These are phyloP conservation scores for Aurelia aurita complex sp. Pacific DNA, from an alignment of 30 jellyfish, hydroid and myxozoan genomes.

Conservation along the genomic window DNA sequence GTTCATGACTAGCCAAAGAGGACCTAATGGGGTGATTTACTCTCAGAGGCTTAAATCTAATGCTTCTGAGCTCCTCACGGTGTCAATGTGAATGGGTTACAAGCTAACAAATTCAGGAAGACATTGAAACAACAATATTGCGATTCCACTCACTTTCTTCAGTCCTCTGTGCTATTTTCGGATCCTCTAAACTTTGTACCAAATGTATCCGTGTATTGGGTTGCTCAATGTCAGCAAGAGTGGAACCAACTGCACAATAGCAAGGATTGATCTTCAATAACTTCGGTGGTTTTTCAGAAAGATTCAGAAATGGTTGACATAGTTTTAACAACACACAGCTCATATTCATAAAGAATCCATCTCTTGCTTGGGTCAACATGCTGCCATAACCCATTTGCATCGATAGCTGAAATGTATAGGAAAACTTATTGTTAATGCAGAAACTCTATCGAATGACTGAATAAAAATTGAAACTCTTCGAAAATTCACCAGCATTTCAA, in stretches of 20 bases:
- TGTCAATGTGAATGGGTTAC: too few relatives aligned
- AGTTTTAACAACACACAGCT: slow-evolving; percentile 76
- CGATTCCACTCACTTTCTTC: slow-evolving; percentile 59
- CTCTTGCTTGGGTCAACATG: slow-evolving; percentile 67
- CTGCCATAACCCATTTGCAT: slow-evolving; percentile 51
- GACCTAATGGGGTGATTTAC: too few relatives aligned
- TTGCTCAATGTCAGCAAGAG: slow-evolving; percentile 55
- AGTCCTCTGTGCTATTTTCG: slow-evolving; percentile 74
- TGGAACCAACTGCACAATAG: slow-evolving; percentile 70
- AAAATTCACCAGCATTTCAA: background rate
- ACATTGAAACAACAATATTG: too few relatives aligned
- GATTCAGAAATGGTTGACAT: slow-evolving; percentile 74
- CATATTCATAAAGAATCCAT: slow-evolving; percentile 86
- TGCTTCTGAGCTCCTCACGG: too few relatives aligned
- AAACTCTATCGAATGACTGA: background rate
- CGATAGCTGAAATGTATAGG: slow-evolving; percentile 23
- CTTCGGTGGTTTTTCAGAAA: slow-evolving; percentile 52
- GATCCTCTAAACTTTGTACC: slow-evolving; percentile 68
- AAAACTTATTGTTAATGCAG: background rate
- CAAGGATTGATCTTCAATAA: slow-evolving; percentile 71
- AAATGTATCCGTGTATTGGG: slow-evolving; percentile 70
- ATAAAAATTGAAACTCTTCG: background rate
- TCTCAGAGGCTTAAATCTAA: too few relatives aligned
- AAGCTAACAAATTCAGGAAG: too few relatives aligned
- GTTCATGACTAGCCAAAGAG: too few relatives aligned